phyloP scores from a whole-genome alignment of 2,888 invertebrate species.

The Platerodrilus igneus region DNA sequence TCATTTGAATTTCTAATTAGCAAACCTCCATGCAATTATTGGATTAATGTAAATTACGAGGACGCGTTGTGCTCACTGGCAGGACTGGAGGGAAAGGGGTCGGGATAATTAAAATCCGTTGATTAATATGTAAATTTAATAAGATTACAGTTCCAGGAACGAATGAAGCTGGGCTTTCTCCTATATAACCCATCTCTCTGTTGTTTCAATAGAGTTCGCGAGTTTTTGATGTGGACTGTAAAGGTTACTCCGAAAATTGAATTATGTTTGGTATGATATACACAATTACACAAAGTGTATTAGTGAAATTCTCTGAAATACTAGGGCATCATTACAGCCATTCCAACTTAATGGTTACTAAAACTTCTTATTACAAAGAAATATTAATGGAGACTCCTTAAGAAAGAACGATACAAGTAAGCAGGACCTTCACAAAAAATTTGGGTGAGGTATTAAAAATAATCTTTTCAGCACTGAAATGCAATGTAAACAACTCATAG shows the following conservation, averaged over 20 bases:
- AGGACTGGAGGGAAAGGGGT: constrained; percentile 49
- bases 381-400: no score
- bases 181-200: constrained; percentile 33
- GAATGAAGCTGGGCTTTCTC: constrained; percentile 50
- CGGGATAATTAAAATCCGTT: constrained; percentile 96
- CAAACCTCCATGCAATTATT: constrained; percentile 90
- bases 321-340: no score
- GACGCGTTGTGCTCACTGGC: constrained; percentile 56
- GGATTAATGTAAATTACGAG: constrained; percentile 90
- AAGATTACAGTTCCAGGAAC: constrained; percentile 94
- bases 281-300: no score
- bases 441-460: no score
- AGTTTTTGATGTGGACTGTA: constrained; percentile 23
- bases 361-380: no score
- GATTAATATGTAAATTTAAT: constrained; percentile 98
- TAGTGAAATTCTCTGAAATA: no score
- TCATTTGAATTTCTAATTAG: constrained; percentile 90
- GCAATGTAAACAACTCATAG: no score
- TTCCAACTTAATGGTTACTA: no score
- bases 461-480: no score
- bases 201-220: constrained; percentile 34
- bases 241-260: constrained; percentile 21
- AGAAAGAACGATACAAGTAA: no score
- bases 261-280: no score
- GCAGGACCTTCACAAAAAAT: no score